Base-by-base conservation (phyloP, 1,140 invertebrate species). In the Monochamus saltuarius region DNA sequence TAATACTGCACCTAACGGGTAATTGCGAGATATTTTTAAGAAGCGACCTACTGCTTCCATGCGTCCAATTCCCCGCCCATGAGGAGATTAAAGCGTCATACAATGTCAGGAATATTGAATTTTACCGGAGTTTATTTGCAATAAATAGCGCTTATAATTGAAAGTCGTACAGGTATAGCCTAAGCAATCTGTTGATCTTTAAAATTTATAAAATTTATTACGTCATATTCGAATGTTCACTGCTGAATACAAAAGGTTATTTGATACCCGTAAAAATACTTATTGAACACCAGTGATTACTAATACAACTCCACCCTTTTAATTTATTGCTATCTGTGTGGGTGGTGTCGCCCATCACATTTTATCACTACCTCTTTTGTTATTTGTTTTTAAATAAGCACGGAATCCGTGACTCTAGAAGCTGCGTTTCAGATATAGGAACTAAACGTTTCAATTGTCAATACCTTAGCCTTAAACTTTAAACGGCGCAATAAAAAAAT, bases 151-250 rank as follows among this genome's bases (percentile, higher is more conserved):
- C 39, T 42, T 42, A 42, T 42, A 42, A 42, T 42, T 42, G 39
- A 42, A 42, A 42, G 39, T 42, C 16, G 39, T 42, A 42, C 16
- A 42, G n/a, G 39, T 42, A 42, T 42, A 42, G 39, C 39, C 39
- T 42, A 42, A 42, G 39, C 39, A 42, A 42, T 42, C 39, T n/a
- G 39, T 42, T 42, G 39, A 42, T 42, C 39, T 42, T 42, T 42
- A 42, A 42, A 42, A 13, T 42, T 42, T 42, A 42, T 42, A 42
- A 42, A 42, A 13, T 42, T 42, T 42, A 42, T 42, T 42, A 42
- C 39, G 39, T 42, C 39, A 42, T 42, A 42, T 42, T 42, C 16
- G 39, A 42, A 42, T 42, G 39, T 42, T 42, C 39, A 17, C 16
- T 7, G 39, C n/a, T 16, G 39, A 42, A 42, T 42, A 13, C 16